phyloP scores from a whole-genome alignment of 2,113 vertebrate genomes.

The Tychaedon coryphoeus region DNA sequence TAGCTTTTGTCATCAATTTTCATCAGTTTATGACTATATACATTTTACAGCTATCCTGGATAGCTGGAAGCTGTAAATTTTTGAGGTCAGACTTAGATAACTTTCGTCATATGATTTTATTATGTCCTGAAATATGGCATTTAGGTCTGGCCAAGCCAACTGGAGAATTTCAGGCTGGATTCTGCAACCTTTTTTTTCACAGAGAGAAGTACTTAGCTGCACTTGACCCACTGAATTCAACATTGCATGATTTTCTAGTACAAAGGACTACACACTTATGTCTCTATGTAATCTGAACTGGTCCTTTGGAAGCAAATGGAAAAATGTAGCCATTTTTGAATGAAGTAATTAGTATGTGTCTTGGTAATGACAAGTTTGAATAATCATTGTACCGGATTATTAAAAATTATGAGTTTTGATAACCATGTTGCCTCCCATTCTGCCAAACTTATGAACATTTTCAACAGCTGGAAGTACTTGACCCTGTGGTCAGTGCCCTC shows the following conservation, averaged over 20 bases:
- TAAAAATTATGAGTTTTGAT: neutral
- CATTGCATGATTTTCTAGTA: neutral
- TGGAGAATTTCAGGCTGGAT: neutral
- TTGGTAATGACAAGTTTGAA: neutral
- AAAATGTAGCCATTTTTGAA: neutral
- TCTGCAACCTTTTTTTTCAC: neutral
- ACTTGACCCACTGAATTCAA: neutral
- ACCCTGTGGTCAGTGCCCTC: constrained; percentile 47
- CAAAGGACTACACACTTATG: neutral
- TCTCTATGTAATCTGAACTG: neutral
- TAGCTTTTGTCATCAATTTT: neutral
- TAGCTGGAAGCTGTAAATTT: neutral
- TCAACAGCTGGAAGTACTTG: constrained; percentile 63
- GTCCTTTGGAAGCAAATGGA: neutral
- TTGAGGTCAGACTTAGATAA: neutral
- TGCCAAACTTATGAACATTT: constrained; percentile 57
- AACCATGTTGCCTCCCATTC: neutral
- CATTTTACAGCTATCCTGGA: neutral
- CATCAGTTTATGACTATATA: neutral
- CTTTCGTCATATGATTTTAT: neutral
- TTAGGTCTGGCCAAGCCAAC: neutral
- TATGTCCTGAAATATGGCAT: neutral
- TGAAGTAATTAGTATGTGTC: neutral
- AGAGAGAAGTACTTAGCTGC: neutral
- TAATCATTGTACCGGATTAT: neutral